Conservation (phyloP, 2,888 invertebrate species). For the Ptychoptera contaminata region DNA sequence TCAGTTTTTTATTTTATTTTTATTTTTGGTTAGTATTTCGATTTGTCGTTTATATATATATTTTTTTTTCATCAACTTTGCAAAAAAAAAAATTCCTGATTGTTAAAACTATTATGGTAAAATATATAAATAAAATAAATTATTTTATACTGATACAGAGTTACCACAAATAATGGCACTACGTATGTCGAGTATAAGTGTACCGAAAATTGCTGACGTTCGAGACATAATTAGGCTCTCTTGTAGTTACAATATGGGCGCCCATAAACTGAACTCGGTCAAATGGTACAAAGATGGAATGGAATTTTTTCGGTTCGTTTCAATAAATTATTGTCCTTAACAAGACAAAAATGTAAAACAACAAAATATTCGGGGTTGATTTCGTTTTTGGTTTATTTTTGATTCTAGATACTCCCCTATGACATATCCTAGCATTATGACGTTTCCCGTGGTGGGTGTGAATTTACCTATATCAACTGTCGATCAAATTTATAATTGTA, state of each 20-base stretch:
- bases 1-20: no score
- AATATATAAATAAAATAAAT: no score
- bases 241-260: slow-evolving; percentile 31
- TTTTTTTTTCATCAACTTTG: no score
- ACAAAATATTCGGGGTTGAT: no score
- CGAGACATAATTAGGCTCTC: slow-evolving; percentile 28
- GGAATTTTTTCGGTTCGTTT: slow-evolving; percentile 28
- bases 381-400: no score
- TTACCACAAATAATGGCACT: slow-evolving; percentile 22
- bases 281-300: slow-evolving; percentile 32
- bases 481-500: slow-evolving; percentile 20
- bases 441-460: slow-evolving; percentile 27
- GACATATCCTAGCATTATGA: slow-evolving; percentile 27
- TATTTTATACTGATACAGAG: slow-evolving; percentile 15
- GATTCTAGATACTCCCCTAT: slow-evolving; percentile 27
- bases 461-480: slow-evolving; percentile 16
- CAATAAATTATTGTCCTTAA: no score
- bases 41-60: no score
- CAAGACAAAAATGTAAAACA: no score
- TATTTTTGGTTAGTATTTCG: no score
- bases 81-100: no score
- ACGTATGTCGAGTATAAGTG: slow-evolving; percentile 27
- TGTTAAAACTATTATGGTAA: no score
- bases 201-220: slow-evolving; percentile 30
- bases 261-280: slow-evolving; percentile 29